phyloP scores from a whole-genome alignment of 2,113 vertebrate species.

The Leptocoma aspasia region DNA sequence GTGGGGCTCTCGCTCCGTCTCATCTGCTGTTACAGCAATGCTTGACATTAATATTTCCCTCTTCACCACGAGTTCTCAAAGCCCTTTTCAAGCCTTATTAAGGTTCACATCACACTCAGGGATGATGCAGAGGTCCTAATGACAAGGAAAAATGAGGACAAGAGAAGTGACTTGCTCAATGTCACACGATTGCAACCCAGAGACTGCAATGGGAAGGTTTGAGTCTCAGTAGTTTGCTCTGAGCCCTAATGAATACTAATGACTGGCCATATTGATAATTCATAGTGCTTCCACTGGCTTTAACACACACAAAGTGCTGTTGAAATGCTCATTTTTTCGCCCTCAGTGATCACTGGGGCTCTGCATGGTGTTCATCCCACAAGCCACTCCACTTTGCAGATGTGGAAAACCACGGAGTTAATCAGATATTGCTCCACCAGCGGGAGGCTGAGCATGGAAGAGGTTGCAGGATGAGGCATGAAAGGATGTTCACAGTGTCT shows the following conservation, averaged over 20 bases:
- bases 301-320: neutral
- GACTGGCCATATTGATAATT: slow-evolving; percentile 4
- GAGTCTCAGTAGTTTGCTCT: neutral
- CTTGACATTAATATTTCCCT: neutral
- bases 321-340: neutral
- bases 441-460: neutral
- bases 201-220: neutral
- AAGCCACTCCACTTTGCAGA: neutral
- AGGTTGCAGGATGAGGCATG: neutral
- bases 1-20: neutral
- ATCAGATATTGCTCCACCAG: neutral
- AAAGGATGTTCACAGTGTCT: neutral
- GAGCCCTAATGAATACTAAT: slow-evolving; percentile 29
- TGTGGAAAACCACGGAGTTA: neutral
- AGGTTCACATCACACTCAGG: neutral
- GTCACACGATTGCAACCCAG: neutral
- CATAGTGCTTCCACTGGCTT: neutral
- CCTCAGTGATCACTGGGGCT: neutral
- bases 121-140: neutral
- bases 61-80: neutral
- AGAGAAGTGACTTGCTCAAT: neutral
- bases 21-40: neutral
- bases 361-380: neutral
- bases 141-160: neutral
- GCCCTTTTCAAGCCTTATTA: slow-evolving; percentile 16